Conservation (phyloP, 2,113 vertebrate species). For the Otocyon megalotis region DNA sequence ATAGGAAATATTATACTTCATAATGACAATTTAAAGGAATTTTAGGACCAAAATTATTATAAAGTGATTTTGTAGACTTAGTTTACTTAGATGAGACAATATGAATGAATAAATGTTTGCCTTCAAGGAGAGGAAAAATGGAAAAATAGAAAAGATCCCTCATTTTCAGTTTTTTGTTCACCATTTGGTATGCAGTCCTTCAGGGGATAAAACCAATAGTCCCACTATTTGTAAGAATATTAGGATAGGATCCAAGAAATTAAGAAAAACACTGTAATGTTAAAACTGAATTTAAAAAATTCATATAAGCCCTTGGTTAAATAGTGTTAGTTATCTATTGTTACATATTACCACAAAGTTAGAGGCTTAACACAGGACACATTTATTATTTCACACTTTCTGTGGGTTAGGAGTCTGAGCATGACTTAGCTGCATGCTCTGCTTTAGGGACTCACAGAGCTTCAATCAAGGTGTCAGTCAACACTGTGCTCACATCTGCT, state of each 20-base stretch:
- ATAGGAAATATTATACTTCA: not conserved
- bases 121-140: conserved; percentile 7
- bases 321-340: conserved; percentile 14
- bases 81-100: conserved; percentile 48
- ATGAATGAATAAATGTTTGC: conserved; percentile 18
- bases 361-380: conserved; percentile 32
- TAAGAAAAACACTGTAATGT: conserved; percentile 32
- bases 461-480: not conserved
- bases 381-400: conserved; percentile 2
- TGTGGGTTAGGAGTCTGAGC: not conserved
- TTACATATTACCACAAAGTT: not conserved
- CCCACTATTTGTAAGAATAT: conserved; percentile 23
- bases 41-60: not conserved
- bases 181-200: not conserved
- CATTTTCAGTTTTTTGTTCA: conserved; percentile 40
- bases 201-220: not conserved
- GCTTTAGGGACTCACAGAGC: not conserved
- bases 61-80: conserved; percentile 29
- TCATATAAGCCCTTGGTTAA: conserved; percentile 22
- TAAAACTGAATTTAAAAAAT: conserved; percentile 45
- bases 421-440: not conserved
- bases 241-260: conserved; percentile 44
- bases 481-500: not conserved
- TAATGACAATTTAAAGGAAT: conserved; percentile 28
- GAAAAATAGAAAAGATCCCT: not conserved